Evolutionary conservation across 1,140 invertebrate genomes (phyloP).

Genomic region (Centruroides vittatus): DNA sequence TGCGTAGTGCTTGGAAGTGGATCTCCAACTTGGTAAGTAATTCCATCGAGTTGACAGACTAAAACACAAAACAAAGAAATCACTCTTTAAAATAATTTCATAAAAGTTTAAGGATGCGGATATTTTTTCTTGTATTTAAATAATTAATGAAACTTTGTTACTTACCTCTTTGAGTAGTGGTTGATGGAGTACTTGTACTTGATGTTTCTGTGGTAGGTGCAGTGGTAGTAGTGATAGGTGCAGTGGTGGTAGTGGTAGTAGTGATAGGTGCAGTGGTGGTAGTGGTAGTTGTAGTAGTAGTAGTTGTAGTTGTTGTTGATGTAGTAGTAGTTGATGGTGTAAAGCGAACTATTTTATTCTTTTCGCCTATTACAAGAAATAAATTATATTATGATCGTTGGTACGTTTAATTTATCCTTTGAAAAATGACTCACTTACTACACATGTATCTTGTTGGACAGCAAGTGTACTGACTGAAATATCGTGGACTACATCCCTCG

Average conservation of each 20-base stretch:
- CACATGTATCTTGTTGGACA: conserved; percentile 74
- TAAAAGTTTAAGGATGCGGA: too few relatives aligned
- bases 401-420: too few relatives aligned
- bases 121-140: too few relatives aligned
- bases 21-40: conserved; percentile 51
- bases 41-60: conserved; percentile 49
- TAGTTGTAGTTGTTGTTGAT: not conserved
- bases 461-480: conserved; percentile 51
- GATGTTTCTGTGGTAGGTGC: not conserved
- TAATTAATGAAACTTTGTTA: too few relatives aligned
- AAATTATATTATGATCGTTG: too few relatives aligned
- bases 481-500: conserved; percentile 51
- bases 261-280: not conserved
- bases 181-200: too few relatives aligned
- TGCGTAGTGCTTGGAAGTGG: conserved; percentile 40
- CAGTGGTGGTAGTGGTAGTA: conserved; percentile 1
- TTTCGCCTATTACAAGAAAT: too few relatives aligned
- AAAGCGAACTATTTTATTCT: too few relatives aligned
- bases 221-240: not conserved
- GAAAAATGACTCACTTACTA: conserved; percentile 26
- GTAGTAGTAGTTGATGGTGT: not conserved
- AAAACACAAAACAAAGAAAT: conserved; percentile 13
- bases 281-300: not conserved
- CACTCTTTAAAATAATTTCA: too few relatives aligned
- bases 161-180: too few relatives aligned